These are phyloP conservation scores for Arge pagana DNA, from an alignment of 2,888 invertebrate species.

Conservation along the genomic window DNA sequence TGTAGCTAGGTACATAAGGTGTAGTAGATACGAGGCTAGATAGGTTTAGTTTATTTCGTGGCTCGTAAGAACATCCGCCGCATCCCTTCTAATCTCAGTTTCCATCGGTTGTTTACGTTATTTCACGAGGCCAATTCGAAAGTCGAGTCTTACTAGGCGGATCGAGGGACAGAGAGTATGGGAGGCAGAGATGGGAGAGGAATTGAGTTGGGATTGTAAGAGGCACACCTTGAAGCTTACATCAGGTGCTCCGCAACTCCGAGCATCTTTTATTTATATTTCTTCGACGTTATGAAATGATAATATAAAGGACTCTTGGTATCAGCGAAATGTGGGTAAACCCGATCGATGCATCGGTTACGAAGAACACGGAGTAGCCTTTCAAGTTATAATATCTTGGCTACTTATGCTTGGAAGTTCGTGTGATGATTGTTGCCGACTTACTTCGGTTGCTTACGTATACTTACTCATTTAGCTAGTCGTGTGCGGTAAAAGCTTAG, in stretches of 20 bases:
- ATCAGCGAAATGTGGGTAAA: too few species aligned
- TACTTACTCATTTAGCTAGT: neutral
- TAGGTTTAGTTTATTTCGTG: neutral
- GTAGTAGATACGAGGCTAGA: neutral
- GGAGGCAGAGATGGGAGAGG: slow-evolving; percentile 6
- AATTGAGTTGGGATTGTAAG: neutral
- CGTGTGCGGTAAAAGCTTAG: neutral
- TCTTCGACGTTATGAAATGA: too few species aligned
- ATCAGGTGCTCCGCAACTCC: too few species aligned
- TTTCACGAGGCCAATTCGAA: slow-evolving; percentile 11
- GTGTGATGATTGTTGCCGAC: too few species aligned
- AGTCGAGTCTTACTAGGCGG: neutral
- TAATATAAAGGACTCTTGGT: too few species aligned
- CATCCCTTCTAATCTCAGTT: slow-evolving; percentile 1
- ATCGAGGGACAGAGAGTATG: neutral
- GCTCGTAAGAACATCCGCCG: neutral
- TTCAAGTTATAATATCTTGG: too few species aligned
- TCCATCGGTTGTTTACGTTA: slow-evolving; percentile 1
- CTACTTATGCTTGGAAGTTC: too few species aligned
- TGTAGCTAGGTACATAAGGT: neutral
- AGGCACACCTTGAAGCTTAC: too few species aligned
- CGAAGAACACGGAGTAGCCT: too few species aligned
- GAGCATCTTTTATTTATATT: too few species aligned
- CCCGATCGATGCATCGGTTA: too few species aligned
- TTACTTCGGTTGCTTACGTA: too few species aligned